Base-by-base conservation (phyloP, 2,113 vertebrate genomes). In the Engystomops pustulosus region DNA sequence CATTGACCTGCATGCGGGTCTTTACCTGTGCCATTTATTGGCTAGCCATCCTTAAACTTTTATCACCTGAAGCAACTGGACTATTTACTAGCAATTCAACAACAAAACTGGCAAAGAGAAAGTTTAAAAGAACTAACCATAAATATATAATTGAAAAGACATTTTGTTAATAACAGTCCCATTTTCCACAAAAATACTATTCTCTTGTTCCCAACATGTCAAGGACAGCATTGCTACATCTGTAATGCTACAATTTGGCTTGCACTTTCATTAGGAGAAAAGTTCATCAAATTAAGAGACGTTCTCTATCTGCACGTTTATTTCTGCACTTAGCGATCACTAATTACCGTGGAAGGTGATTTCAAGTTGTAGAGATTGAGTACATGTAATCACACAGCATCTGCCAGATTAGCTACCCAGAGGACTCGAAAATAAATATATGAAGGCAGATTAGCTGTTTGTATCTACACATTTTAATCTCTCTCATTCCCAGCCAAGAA, bases 391-490 rank as follows among this genome's bases (percentile, higher is more conserved):
- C 81, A 62, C 32, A 20, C 41, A 69, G 58, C 55, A 84, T 84
- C 72, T 84, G 72, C 38, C 72, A 76, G 34, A 76, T 84, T 77
- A 84, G 32, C 32, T 53, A 49, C 82, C 82, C 60, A 68, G 18
- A 77, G 82, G 58, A 77, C 55, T 84, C 44, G 7, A 44, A 77
- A 69, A 67, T 68, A 77, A 84, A 84, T 75, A 76, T 69, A 78
- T 49, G 32, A 51, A 84, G 45, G 60, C 72, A 78, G 82, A 84
- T 74, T 60, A 75, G 81, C 69, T 53, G 60, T 78, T 62, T 68
- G 58, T 30, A 84, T 77, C 44, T 77, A 44, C 80, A 74, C 36
- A 62, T 72, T 82, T 74, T 82, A 82, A 74, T 82, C 68, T 71
- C 45, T 76, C 41, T 30, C 44, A 55, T 68, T 77, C 51, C 71